These are phyloP conservation scores for Venustaconcha ellipsiformis DNA, from an alignment of 1,140 invertebrate genomes.

Conservation along the genomic window DNA sequence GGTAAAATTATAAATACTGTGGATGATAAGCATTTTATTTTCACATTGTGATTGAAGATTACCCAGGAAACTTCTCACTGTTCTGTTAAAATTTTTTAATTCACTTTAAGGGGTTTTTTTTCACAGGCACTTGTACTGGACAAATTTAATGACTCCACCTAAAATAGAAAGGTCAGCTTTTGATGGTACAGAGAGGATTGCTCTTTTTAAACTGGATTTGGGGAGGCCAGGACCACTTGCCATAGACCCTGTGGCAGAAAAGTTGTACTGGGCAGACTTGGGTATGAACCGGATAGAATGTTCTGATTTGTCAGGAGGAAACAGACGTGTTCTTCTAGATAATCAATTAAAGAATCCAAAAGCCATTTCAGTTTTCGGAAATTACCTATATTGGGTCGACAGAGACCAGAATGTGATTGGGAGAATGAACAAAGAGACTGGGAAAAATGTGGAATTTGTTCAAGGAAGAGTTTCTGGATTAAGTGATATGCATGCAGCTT, in stretches of 20 bases:
- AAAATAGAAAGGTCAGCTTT: slow-evolving; percentile 92
- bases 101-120: slow-evolving; percentile 26
- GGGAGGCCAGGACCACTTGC: slow-evolving; percentile 59
- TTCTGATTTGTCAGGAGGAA: slow-evolving; percentile 80
- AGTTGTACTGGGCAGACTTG: slow-evolving; percentile 65
- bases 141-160: slow-evolving; percentile 76
- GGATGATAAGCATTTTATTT: neutral
- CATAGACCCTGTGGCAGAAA: slow-evolving; percentile 53
- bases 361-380: slow-evolving; percentile 90
- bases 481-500: slow-evolving; percentile 74
- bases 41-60: neutral
- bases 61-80: neutral
- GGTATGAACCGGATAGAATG: slow-evolving; percentile 76
- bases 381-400: slow-evolving; percentile 99
- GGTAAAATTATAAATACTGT: no score
- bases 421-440: slow-evolving; percentile 55
- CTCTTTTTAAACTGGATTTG: slow-evolving; percentile 51
- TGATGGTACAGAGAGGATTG: slow-evolving; percentile 60
- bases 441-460: slow-evolving; percentile 49
- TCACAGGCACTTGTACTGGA: slow-evolving; percentile 83
- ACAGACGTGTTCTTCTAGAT: slow-evolving; percentile 75
- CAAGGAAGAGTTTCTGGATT: slow-evolving; percentile 72
- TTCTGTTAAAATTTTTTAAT: neutral
- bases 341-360: slow-evolving; percentile 89
- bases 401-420: slow-evolving; percentile 79